A percentile compares a stretch with the other conserved stretches of the same genome.
phyloP scores from a whole-genome alignment of 2,888 invertebrate species.

The Trichopria drosophilae region DNA sequence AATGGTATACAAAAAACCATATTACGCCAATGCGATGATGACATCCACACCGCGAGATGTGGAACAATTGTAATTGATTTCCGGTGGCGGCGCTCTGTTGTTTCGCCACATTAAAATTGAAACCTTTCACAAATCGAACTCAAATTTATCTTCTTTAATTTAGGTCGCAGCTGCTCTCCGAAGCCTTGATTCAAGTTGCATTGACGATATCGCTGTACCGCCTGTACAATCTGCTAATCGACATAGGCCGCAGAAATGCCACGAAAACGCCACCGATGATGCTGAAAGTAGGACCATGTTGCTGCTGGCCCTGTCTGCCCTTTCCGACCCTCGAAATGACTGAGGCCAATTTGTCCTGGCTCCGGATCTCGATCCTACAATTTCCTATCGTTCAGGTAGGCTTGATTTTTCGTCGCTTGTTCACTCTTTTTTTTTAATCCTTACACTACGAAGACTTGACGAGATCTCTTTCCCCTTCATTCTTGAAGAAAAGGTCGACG shows the following conservation, averaged over 20 bases:
- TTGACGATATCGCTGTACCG: slow-evolving; percentile 73
- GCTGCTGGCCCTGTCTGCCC: slow-evolving; percentile 73
- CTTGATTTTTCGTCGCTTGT: slow-evolving; percentile 7
- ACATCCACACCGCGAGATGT: too few species aligned
- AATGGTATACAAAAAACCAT: too few species aligned
- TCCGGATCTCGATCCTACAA: slow-evolving; percentile 68
- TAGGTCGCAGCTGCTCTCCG: slow-evolving; percentile 67
- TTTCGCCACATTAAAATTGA: too few species aligned
- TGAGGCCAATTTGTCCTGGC: slow-evolving; percentile 52
- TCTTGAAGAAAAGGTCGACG: too few species aligned
- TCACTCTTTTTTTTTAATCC: neutral
- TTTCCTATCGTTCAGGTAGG: slow-evolving; percentile 72
- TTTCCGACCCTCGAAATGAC: slow-evolving; percentile 51
- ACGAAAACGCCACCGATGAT: slow-evolving; percentile 59
- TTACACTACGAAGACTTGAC: too few species aligned
- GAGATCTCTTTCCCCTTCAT: too few species aligned
- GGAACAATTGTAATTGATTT: too few species aligned
- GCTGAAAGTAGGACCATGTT: slow-evolving; percentile 68
- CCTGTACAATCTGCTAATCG: slow-evolving; percentile 68
- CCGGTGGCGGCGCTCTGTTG: too few species aligned
- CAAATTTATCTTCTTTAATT: slow-evolving; percentile 13
- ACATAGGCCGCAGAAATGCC: slow-evolving; percentile 56
- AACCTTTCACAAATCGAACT: neutral
- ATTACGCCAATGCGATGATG: too few species aligned
- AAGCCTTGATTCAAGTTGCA: slow-evolving; percentile 70